Evolutionary conservation across 1,140 invertebrate species (phyloP).

Genomic region (Harpegnathos saltator): DNA sequence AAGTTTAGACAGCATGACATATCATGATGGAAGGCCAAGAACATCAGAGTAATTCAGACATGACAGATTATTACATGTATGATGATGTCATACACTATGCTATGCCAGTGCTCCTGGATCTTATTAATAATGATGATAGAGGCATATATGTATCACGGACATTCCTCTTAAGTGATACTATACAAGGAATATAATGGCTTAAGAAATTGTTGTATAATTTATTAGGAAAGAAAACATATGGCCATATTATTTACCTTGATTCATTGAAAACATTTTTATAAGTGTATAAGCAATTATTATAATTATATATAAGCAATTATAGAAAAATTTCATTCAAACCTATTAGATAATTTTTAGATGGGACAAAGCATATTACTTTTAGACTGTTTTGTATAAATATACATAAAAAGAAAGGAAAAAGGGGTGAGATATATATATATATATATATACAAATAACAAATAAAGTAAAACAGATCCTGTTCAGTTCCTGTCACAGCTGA

Average conservation of each 20-base stretch:
- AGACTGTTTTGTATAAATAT: background rate
- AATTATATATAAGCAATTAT: too few relatives aligned
- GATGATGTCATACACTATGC: slow-evolving; percentile 58
- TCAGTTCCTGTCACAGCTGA: background rate
- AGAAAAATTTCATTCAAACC: background rate
- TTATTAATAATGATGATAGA: slow-evolving; percentile 55
- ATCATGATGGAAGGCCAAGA: slow-evolving; percentile 57
- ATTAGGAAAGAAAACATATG: background rate
- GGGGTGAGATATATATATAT: background rate
- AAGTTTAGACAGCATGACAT: slow-evolving; percentile 50
- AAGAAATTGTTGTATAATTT: slow-evolving; percentile 12
- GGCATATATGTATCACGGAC: slow-evolving; percentile 6
- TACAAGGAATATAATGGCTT: slow-evolving; percentile 16
- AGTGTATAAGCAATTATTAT: too few relatives aligned
- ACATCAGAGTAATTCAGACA: slow-evolving; percentile 67
- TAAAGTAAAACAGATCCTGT: background rate
- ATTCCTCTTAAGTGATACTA: slow-evolving; percentile 35
- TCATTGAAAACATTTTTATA: too few relatives aligned
- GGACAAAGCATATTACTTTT: background rate
- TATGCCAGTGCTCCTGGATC: slow-evolving; percentile 58
- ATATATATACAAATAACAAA: background rate
- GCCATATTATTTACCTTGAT: background rate
- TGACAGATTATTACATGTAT: slow-evolving; percentile 55
- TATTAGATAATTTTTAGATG: background rate
- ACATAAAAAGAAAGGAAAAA: too few relatives aligned